Base-by-base conservation (phyloP, 2,888 invertebrate species). In the Trisateles emortualis region DNA sequence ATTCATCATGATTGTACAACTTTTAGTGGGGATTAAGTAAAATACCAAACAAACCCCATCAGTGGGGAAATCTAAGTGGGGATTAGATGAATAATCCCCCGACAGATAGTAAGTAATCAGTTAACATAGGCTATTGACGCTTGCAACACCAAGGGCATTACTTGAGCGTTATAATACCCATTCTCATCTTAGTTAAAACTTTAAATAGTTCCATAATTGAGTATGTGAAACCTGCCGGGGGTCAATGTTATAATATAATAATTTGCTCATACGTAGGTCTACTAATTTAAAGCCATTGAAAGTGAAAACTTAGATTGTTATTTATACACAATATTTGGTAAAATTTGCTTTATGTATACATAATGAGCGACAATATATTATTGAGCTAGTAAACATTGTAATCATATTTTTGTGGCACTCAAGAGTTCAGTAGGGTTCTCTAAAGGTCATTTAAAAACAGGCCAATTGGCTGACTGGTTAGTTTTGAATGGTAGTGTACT, bases 281-380 rank as follows among this genome's bases (percentile, higher is more conserved):
- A n/a, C n/a, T n/a, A 10, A 42, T n/a, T 17, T 16, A 40, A 54
- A 59, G 38, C 47, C 50, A 29, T 44, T 66, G 38, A 59, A 68
- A 65, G 33, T 41, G 17, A 36, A 56, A 61, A 59, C 47, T 54
- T 53, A 0, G 11, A 30, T 45, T 45, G 52, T 64, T 39, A 38
- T 55, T 46, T 51, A 30, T 51, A 30, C 11, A 62, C 63, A 60
- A 70, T 56, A 53, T 39, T 47, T 14, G 39, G 49, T 44, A 60
- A 70, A 54, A 53, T 39, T 47, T 14, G 39, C 51, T 44, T 64
- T 59, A 45, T 57, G 39, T 49, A 42, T 52, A 52, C 24, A 62
- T 57, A 68, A 61, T 55, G n/a, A 42, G 14, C 44, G 35, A 16
- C 59, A 56, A 59, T 61, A 42, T 51, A 8, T 43, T 65, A 59